These are phyloP conservation scores for Philereme vetulata DNA, from an alignment of 2,888 invertebrate genomes.

Conservation along the genomic window DNA sequence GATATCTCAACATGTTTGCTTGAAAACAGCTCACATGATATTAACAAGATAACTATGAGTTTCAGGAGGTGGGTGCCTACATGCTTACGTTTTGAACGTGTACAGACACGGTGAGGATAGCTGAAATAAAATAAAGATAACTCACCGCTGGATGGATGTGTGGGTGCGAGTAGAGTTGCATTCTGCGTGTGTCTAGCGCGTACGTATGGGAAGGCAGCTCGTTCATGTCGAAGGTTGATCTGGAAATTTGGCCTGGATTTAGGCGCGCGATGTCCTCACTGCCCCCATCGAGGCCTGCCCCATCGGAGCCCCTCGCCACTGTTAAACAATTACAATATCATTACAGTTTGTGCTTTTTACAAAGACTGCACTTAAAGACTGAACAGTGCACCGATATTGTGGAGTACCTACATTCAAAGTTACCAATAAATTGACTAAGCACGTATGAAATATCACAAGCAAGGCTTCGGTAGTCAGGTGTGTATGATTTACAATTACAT, in stretches of 20 bases:
- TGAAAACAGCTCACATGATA: slow-evolving; percentile 14
- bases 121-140: slow-evolving; percentile 30
- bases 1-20: slow-evolving; percentile 12
- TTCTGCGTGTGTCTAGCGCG: slow-evolving; percentile 70
- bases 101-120: not conserved
- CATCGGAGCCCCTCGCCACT: slow-evolving; percentile 72
- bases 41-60: not conserved
- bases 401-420: too few species aligned
- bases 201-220: slow-evolving; percentile 68
- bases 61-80: not conserved
- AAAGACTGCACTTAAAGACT: too few species aligned
- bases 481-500: too few species aligned
- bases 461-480: too few species aligned
- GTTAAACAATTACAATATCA: slow-evolving; percentile 30
- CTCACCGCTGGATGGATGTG: slow-evolving; percentile 73
- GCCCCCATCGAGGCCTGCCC: slow-evolving; percentile 63
- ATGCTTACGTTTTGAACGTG: too few species aligned
- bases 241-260: slow-evolving; percentile 56
- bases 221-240: slow-evolving; percentile 70
- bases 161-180: slow-evolving; percentile 71
- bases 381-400: too few species aligned
- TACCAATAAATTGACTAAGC: too few species aligned
- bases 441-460: too few species aligned
- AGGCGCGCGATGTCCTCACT: slow-evolving; percentile 62
- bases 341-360: too few species aligned